phyloP scores from a whole-genome alignment of 1,140 invertebrate genomes.

The Drosophila lacertosa region DNA sequence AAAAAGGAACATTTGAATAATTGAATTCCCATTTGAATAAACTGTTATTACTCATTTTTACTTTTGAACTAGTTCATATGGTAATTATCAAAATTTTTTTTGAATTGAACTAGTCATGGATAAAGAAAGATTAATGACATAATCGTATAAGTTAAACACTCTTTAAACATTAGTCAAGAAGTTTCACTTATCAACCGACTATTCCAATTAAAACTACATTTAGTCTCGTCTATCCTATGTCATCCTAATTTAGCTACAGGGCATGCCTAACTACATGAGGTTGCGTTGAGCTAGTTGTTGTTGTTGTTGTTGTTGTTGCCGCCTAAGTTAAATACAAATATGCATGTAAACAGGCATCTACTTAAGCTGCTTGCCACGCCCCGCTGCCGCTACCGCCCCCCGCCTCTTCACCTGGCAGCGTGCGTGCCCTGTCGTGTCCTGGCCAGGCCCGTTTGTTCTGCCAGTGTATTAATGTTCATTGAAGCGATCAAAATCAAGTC shows the following conservation, averaged over 20 bases:
- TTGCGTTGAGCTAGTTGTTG: slow-evolving; percentile 29
- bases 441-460: too few species aligned
- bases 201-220: not conserved
- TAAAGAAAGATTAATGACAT: not conserved
- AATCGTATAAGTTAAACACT: not conserved
- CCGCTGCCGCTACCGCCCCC: slow-evolving; percentile 8
- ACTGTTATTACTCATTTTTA: too few species aligned
- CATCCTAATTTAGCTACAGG: not conserved
- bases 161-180: not conserved
- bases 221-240: not conserved
- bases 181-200: too few species aligned
- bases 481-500: slow-evolving; percentile 82
- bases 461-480: slow-evolving; percentile 79
- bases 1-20: too few species aligned
- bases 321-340: slow-evolving; percentile 75
- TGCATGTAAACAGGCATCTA: slow-evolving; percentile 78
- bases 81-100: too few species aligned
- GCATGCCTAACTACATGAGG: slow-evolving; percentile 37
- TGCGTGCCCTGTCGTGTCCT: not conserved
- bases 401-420: not conserved
- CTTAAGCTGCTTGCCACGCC: slow-evolving; percentile 61
- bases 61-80: too few species aligned
- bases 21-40: too few species aligned
- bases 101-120: too few species aligned
- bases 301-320: slow-evolving; percentile 34